These are phyloP conservation scores for Eospalax fontanierii DNA, from an alignment of 2,797 vertebrate species.

Conservation along the genomic window DNA sequence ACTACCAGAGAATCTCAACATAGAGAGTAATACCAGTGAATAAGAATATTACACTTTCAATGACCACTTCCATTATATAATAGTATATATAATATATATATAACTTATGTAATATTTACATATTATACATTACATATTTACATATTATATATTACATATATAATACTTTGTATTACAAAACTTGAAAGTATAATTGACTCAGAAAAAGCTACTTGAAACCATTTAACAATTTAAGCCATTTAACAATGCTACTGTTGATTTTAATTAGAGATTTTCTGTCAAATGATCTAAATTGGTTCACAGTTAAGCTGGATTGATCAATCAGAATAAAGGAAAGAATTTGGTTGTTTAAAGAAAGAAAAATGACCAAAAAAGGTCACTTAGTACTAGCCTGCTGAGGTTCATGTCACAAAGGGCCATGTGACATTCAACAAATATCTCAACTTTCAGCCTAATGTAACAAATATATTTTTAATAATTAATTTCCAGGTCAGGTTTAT, in stretches of 20 bases:
- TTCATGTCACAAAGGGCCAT: constrained; percentile 6
- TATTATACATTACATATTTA: too few species aligned
- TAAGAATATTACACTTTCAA: constrained; percentile 31
- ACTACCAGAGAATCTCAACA: not conserved
- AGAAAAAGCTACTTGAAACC: constrained; percentile 52
- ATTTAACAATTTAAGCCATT: constrained; percentile 1
- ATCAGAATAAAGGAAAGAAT: not conserved
- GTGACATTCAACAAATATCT: not conserved
- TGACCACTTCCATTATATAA: not conserved
- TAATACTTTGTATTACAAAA: constrained; percentile 37
- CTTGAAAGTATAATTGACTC: constrained; percentile 22
- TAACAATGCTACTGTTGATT: not conserved
- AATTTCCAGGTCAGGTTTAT: not conserved
- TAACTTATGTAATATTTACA: too few species aligned
- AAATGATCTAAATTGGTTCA: not conserved
- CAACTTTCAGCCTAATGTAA: constrained; percentile 10
- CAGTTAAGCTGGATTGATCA: not conserved
- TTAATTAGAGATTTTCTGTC: not conserved
- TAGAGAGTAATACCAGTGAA: constrained; percentile 8
- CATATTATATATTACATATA: too few species aligned
- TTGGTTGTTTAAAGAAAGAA: constrained; percentile 24
- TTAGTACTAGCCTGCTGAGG: not conserved
- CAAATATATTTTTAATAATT: not conserved
- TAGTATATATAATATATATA: too few species aligned
- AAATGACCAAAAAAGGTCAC: not conserved